Evolutionary conservation across 2,113 vertebrate species (phyloP), one percentile per base, ranked within the genome.

Genomic region (Coracopsis vasa): DNA sequence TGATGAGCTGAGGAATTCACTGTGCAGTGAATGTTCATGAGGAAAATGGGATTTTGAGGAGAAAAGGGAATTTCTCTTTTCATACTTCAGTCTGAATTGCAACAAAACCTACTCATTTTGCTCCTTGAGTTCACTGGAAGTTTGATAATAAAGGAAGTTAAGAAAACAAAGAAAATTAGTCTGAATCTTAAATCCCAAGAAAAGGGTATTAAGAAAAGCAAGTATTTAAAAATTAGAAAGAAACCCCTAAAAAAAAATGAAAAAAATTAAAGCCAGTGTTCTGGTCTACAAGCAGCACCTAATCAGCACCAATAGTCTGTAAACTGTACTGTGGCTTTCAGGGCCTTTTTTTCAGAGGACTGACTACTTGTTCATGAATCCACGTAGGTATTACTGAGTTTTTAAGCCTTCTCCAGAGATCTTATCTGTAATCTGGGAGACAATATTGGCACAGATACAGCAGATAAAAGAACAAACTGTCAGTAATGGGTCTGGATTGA

Each of bases 401-500:
- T 90, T 91, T 77, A 86, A 81, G 64, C 53, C 91, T 90, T 94
- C 66, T n/a, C 44, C 27, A 24, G 95, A 90, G 87, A 88, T 54
- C 47, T 44, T 24, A 64, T 80, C 61, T 90, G n/a, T 50, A 84
- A 92, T 88, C 60, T 83, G 87, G 51, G 60, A 95, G 86, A 88
- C 89, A 62, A 17, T 48, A 13, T 25, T 83, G 62, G 93, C 82
- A 82, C 37, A 64, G 82, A 80, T 51, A 78, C 29, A 74, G 58
- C 66, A 93, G 91, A 88, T 94, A 77, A 92, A 94, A 93, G 69
- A 87, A 73, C 67, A 80, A 77, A 47, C 89, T 72, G 67, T 93
- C 60, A 14, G 48, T 81, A 91, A 75, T 10, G 31, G 70, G 3
- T 90, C 92, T 97, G 69, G 96, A 48, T 82, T 71, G 71, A 47